A percentile compares a stretch with the other conserved stretches of the same genome.
Evolutionary conservation across 2,888 invertebrate genomes (phyloP).

Genomic region (Caenorhabditis virilis): DNA sequence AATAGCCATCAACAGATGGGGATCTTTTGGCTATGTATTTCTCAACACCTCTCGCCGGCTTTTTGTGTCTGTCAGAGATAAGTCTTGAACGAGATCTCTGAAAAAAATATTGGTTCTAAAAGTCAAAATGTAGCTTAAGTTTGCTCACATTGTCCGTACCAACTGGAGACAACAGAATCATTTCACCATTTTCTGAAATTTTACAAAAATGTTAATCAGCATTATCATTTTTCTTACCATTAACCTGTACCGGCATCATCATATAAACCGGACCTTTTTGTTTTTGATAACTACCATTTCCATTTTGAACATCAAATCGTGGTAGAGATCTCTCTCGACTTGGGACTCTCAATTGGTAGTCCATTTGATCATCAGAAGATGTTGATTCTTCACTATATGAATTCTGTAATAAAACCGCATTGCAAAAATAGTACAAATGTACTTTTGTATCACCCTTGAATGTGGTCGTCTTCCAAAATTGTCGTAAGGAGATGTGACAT

Average conservation of each 20-base stretch:
- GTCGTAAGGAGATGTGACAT: conserved; percentile 18
- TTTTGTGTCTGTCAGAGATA: conserved; percentile 13
- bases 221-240: conserved; percentile 16
- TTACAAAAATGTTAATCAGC: not conserved
- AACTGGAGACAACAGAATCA: conserved; percentile 33
- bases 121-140: too few relatives aligned
- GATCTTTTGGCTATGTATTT: conserved; percentile 31
- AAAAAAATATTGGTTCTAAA: too few relatives aligned
- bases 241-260: conserved; percentile 49
- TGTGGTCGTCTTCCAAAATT: conserved; percentile 20
- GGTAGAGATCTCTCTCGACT: conserved; percentile 29
- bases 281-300: not conserved
- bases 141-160: too few relatives aligned
- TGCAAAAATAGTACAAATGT: not conserved
- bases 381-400: conserved; percentile 36
- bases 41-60: conserved; percentile 22
- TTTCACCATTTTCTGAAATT: conserved; percentile 37
- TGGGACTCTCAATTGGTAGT: conserved; percentile 6
- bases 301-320: conserved; percentile 18
- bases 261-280: conserved; percentile 30
- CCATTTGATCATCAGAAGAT: conserved; percentile 34
- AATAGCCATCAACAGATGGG: conserved; percentile 28
- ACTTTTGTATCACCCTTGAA: conserved; percentile 13
- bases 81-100: conserved; percentile 9
- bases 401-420: conserved; percentile 15